Conservation (phyloP, 2,888 invertebrate genomes). For the Drosophila hamatofila region DNA sequence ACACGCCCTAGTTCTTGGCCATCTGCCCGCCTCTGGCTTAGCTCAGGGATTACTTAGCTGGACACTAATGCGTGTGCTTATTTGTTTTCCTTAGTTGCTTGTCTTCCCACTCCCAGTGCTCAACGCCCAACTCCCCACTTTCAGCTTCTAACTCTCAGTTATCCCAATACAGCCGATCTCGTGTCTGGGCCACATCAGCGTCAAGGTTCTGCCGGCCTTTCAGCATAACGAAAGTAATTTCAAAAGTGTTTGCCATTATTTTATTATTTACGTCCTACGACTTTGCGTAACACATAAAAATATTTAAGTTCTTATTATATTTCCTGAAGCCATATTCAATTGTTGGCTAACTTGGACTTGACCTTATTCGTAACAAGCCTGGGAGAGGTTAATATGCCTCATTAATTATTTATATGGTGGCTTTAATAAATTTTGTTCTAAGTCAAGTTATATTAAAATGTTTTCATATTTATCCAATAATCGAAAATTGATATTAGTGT, state of each 20-base stretch:
- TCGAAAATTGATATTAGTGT: no score
- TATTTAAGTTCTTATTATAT: conserved; percentile 46
- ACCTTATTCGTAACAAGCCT: conserved; percentile 1
- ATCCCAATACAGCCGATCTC: conserved; percentile 47
- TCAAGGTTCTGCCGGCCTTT: conserved; percentile 50
- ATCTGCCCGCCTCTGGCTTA: conserved; percentile 37
- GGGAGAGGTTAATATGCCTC: neutral
- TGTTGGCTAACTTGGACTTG: neutral
- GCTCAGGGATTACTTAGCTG: conserved; percentile 77
- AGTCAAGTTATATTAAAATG: neutral
- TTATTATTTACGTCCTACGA: conserved; percentile 70
- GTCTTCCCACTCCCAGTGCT: neutral
- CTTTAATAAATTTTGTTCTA: neutral
- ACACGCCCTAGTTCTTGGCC: conserved; percentile 58
- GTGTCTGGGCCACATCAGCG: conserved; percentile 61
- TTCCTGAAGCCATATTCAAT: neutral
- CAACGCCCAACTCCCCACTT: conserved; percentile 1
- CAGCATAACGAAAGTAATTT: conserved; percentile 46
- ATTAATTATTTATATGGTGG: neutral
- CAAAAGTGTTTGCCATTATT: conserved; percentile 65
- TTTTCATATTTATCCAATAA: neutral
- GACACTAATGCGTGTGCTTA: conserved; percentile 77
- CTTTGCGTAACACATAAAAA: conserved; percentile 44
- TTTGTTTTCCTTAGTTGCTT: conserved; percentile 66
- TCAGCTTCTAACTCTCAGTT: conserved; percentile 5